Evolutionary conservation across 2,113 vertebrate genomes (phyloP), one percentile per base, ranked within the genome.

Genomic region (Himantopus leucocephalus): DNA sequence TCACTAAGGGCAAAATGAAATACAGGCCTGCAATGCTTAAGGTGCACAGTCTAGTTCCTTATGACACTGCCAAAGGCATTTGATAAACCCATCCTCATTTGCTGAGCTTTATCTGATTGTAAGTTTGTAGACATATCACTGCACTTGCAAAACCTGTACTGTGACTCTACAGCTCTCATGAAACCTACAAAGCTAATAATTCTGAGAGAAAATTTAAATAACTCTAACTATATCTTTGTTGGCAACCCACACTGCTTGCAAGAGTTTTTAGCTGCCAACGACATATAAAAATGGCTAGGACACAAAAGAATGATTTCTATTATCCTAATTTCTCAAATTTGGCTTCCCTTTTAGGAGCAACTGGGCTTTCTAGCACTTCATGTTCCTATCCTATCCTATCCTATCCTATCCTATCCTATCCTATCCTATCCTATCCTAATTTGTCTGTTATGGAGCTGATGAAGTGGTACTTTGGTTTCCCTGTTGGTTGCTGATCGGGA

Each of bases 111-210:
- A 89, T 92, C 95, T 91, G 95, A 94, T 96, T 24, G 21, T 87
- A 84, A 48, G 35, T 78, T 66, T 84, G 34, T 30, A 89, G 73
- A 56, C 3, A 8, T 45, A 70, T 20, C 55, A 76, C 26, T 52
- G 26, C 26, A 56, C 86, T 66, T 94, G 80, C 27, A 91, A 81
- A 95, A 96, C 96, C 83, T 84, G 88, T 87, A 85, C 41, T 66
- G 92, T 89, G 75, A 81, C 85, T 96, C 41, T 56, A 3, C 18
- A 56, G 20, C 39, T 93, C 73, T 56, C 60, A 81, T 63, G 48
- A 95, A 92, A 63, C 29, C 27, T 90, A 48, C 41, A 50, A 80
- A 90, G 52, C 12, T 86, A 88, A 35, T 86, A 88, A 91, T 86
- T 81, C 55, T 72, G 48, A 81, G 7, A 87, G 35, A 88, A 90